Base-by-base conservation (phyloP, 2,797 vertebrate species). In the Scleropages formosus region DNA sequence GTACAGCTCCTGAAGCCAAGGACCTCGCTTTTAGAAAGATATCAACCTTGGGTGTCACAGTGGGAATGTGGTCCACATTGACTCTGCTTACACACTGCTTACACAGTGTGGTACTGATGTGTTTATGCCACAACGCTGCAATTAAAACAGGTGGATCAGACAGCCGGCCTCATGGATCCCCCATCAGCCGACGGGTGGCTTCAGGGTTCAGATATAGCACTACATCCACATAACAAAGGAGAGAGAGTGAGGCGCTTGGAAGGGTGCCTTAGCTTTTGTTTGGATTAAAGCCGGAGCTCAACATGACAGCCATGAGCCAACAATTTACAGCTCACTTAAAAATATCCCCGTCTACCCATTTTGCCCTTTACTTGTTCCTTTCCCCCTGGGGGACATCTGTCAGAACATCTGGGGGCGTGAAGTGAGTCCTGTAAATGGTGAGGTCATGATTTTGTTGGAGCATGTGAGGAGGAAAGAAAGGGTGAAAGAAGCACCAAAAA, bases 391-490 rank as follows among this genome's bases (percentile, higher is more conserved):
- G 58, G 26, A 56, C 65, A 60, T 68, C 64, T 61, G 66, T 27
- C 39, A 70, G 66, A 18, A 76, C 75, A 76, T 70, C 66, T 70
- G 58, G 75, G 75, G 67, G 58, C 24, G 58, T 61, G 66, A 60
- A 15, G 59, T 4, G 46, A 62, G 59, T 68, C 75, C 75, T 27
- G 66, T 26, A 44, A 59, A 66, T 39, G 13, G 56, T 58, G 26
- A 53, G 53, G 12, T 58, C 53, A 72, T 26, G 59, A 53, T 69
- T 72, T 59, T 12, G 6, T 24, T 15, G 64, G 15, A 63, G 49
- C 20, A 15, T 53, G 64, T 65, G 58, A 73, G 59, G 59, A 69
- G 51, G 3, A 49, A 27, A 60, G 64, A 44, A 56, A 62, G 61
- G 67, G 47, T 75, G 46, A 73, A 20, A 26, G 60, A 53, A 11